Evolutionary conservation across 2,113 vertebrate genomes (phyloP).

Genomic region (Alosa alosa): DNA sequence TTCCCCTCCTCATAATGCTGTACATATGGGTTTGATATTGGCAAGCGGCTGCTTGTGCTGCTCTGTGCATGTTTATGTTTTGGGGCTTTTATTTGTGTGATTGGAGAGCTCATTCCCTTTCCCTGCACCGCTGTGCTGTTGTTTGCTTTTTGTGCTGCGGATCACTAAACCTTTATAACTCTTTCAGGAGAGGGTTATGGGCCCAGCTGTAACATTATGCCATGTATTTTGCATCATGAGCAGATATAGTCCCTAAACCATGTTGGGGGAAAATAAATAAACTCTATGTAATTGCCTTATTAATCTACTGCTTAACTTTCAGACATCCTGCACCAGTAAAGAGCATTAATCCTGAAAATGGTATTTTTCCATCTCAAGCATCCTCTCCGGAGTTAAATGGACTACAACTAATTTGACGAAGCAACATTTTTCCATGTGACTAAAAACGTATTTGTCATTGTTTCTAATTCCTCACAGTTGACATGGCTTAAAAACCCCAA

Average conservation of each 20-base stretch:
- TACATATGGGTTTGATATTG: constrained; percentile 5
- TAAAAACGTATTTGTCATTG: not conserved
- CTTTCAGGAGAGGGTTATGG: not conserved
- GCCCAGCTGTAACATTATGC: not conserved
- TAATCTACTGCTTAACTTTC: not conserved
- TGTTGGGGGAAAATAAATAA: not conserved
- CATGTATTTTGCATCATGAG: constrained; percentile 6
- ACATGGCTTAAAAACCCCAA: not conserved
- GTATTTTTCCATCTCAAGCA: not conserved
- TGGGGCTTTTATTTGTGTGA: not conserved
- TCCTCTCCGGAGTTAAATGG: not conserved
- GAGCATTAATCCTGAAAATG: not conserved
- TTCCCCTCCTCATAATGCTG: not conserved
- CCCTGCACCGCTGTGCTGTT: not conserved
- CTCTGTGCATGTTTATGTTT: not conserved
- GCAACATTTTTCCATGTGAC: not conserved
- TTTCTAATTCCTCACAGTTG: not conserved
- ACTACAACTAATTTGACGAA: not conserved
- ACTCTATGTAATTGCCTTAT: not conserved
- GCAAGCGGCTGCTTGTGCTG: not conserved
- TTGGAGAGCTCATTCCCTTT: not conserved
- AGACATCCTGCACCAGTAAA: not conserved
- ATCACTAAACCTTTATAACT: not conserved
- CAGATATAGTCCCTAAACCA: not conserved
- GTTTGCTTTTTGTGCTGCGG: not conserved